A percentile compares a stretch with the other conserved stretches of the same genome.
Evolutionary conservation across 2,888 invertebrate genomes (phyloP).

Genomic region (Pharmacophagus antenor): DNA sequence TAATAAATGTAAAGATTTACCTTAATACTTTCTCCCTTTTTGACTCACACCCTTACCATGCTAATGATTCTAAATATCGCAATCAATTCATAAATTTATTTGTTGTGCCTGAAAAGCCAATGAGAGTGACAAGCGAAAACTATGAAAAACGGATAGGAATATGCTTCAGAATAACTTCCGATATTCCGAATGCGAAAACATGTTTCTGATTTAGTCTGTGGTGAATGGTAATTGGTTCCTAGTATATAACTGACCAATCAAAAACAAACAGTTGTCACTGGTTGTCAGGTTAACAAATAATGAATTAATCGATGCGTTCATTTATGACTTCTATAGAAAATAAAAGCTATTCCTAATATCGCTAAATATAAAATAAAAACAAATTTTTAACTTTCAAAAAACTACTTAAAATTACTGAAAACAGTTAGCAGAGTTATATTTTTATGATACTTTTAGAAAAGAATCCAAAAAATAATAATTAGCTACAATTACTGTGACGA

Average conservation of each 20-base stretch:
- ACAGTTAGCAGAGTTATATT: too few species aligned
- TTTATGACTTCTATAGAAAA: not conserved
- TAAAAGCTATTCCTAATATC: not conserved
- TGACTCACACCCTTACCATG: conserved; percentile 25
- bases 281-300: conserved; percentile 57
- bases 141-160: conserved; percentile 19
- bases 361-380: not conserved
- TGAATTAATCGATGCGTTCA: conserved; percentile 7
- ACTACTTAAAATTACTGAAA: too few species aligned
- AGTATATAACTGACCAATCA: conserved; percentile 62
- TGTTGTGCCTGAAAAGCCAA: conserved; percentile 30
- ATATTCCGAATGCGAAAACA: conserved; percentile 27
- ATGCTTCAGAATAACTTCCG: conserved; percentile 2
- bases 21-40: conserved; percentile 1
- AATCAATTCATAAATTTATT: conserved; percentile 29
- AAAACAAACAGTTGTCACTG: conserved; percentile 63
- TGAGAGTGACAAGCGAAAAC: conserved; percentile 31
- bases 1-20: conserved; percentile 39
- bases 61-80: conserved; percentile 1
- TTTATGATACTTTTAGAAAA: too few species aligned
- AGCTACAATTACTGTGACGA: too few species aligned
- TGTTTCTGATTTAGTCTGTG: conserved; percentile 33
- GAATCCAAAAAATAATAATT: too few species aligned
- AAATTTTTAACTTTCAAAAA: too few species aligned
- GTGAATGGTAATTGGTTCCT: conserved; percentile 23